These are phyloP conservation scores for Lochmaea crataegi DNA, from an alignment of 2,888 invertebrate genomes.

Conservation along the genomic window DNA sequence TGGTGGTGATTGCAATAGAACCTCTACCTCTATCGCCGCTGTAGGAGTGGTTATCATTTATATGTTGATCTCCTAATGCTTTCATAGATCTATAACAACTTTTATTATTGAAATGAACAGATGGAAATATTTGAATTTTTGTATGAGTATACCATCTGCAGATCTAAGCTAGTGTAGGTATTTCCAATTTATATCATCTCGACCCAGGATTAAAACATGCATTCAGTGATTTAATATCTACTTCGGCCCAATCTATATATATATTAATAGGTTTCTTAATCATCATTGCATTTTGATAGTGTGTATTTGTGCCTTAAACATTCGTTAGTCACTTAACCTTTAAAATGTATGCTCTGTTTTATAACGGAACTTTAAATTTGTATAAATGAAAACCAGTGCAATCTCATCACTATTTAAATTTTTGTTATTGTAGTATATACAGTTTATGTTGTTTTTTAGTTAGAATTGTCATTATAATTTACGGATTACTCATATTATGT, in stretches of 20 bases:
- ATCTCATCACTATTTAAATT: conserved; percentile 28
- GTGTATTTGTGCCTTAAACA: conserved; percentile 22
- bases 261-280: neutral
- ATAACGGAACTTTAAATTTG: conserved; percentile 32
- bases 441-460: neutral
- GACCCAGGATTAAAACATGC: no score
- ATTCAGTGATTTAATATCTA: no score
- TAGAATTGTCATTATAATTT: neutral
- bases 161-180: no score
- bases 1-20: no score
- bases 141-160: no score
- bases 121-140: no score
- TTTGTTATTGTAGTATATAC: conserved; percentile 29
- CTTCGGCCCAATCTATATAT: neutral
- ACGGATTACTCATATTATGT: neutral
- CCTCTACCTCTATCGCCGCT: no score
- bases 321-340: conserved; percentile 21
- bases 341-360: conserved; percentile 20
- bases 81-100: no score
- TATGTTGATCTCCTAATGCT: no score
- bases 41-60: no score
- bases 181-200: no score
- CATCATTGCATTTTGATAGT: neutral
- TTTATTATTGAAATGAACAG: no score
- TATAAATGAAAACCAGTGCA: conserved; percentile 44